These are phyloP conservation scores for Ascidia mentula DNA, from an alignment of 23 tunicate species.

Conservation along the genomic window DNA sequence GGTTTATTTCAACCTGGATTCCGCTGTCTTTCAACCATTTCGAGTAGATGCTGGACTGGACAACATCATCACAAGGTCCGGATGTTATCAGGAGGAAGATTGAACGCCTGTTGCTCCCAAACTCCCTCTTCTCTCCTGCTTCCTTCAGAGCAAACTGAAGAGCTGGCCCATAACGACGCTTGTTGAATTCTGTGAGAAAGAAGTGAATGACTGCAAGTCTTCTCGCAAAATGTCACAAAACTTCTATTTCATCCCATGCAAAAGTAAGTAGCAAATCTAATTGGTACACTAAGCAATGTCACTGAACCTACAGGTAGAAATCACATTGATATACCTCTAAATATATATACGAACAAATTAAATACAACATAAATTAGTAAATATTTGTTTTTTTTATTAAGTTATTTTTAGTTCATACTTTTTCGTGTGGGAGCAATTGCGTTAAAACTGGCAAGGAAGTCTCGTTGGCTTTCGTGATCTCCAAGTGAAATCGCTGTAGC, in stretches of 20 bases:
- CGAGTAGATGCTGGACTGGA: neutral
- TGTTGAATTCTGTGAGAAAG: neutral
- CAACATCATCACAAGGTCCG: neutral
- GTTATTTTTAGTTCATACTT: too few relatives aligned
- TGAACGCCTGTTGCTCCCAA: neutral
- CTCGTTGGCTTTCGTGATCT: neutral
- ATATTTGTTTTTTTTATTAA: too few relatives aligned
- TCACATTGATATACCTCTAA: too few relatives aligned
- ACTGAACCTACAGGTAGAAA: too few relatives aligned
- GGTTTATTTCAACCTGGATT: neutral
- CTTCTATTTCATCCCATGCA: too few relatives aligned
- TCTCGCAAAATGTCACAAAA: too few relatives aligned
- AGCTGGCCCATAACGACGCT: neutral
- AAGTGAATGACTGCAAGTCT: too few relatives aligned
- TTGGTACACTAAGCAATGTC: too few relatives aligned
- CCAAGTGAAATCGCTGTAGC: conserved; percentile 16
- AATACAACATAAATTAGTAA: too few relatives aligned
- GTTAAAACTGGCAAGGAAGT: neutral
- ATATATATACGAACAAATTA: too few relatives aligned
- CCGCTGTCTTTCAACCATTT: conserved; percentile 19
- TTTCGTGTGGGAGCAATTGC: neutral
- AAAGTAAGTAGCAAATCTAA: too few relatives aligned
- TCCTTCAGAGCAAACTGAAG: neutral
- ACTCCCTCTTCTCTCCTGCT: neutral
- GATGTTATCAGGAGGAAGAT: conserved; percentile 6